Conservation (phyloP, 1,140 invertebrate species). For the Leguminivora glycinivorella region DNA sequence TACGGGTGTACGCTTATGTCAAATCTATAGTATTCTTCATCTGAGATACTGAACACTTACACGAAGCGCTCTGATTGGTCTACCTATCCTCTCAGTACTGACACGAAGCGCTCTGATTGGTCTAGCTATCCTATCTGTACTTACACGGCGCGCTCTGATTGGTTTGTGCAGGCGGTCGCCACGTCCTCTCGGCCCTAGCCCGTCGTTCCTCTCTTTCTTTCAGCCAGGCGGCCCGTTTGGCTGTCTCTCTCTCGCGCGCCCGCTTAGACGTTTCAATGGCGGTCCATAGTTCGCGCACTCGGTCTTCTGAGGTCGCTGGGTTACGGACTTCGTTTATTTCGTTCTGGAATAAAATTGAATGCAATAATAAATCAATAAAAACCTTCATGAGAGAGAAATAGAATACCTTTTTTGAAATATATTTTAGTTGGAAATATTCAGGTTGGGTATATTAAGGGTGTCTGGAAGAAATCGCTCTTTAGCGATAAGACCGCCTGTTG, state of each 20-base stretch:
- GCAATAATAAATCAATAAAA: no score
- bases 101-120: no score
- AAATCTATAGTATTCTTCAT: no score
- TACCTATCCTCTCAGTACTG: no score
- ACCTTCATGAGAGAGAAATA: no score
- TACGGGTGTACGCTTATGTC: no score
- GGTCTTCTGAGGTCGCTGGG: constrained; percentile 82
- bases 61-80: background rate
- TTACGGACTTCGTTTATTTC: constrained; percentile 74
- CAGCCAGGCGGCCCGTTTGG: constrained; percentile 83
- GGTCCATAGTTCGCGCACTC: constrained; percentile 85
- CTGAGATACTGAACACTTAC: no score
- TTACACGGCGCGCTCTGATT: constrained; percentile 31
- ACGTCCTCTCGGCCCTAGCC: constrained; percentile 79
- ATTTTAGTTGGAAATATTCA: no score
- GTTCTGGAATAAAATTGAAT: constrained; percentile 43
- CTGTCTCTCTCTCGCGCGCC: constrained; percentile 83
- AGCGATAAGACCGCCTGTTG: no score
- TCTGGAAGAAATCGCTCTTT: no score
- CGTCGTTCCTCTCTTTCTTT: constrained; percentile 85
- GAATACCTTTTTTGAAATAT: no score
- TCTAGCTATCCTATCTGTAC: background rate
- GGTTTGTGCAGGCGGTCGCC: constrained; percentile 66
- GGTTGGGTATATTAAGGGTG: no score
- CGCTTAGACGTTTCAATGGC: constrained; percentile 86